Evolutionary conservation across 2,113 vertebrate genomes (phyloP).

Genomic region (Tupaia tana): DNA sequence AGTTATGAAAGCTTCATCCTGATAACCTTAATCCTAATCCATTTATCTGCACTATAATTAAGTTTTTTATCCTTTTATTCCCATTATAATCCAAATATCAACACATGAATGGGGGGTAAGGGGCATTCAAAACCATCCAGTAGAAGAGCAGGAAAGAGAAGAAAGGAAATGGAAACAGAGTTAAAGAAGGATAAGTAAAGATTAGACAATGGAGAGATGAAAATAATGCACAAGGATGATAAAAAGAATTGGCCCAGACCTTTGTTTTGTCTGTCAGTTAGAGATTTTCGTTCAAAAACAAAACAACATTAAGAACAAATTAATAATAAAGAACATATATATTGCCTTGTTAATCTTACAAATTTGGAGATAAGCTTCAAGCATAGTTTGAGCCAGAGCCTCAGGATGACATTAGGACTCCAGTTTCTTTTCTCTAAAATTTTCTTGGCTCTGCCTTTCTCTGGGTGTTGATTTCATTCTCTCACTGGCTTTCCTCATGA

Average conservation of each 20-base stretch:
- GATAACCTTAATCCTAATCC: no score
- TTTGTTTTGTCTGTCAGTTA: background rate
- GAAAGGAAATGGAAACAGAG: background rate
- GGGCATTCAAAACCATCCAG: no score
- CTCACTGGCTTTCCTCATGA: background rate
- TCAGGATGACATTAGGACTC: background rate
- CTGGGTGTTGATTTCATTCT: background rate
- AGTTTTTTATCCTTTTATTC: no score
- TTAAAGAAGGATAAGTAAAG: background rate
- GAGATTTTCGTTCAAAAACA: background rate
- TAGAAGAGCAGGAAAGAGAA: background rate
- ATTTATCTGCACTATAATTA: no score
- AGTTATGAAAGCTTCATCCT: no score
- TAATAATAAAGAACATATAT: background rate
- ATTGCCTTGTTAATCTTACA: background rate
- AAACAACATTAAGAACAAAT: slow-evolving; percentile 11
- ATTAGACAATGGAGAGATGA: background rate
- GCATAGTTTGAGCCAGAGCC: background rate
- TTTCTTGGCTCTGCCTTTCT: background rate
- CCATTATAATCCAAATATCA: no score
- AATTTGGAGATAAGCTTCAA: background rate
- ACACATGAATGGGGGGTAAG: no score
- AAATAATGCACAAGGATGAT: background rate
- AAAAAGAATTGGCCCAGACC: background rate
- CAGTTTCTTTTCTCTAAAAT: background rate